phyloP scores from a whole-genome alignment of 2,797 vertebrate genomes.

The Champsocephalus gunnari region DNA sequence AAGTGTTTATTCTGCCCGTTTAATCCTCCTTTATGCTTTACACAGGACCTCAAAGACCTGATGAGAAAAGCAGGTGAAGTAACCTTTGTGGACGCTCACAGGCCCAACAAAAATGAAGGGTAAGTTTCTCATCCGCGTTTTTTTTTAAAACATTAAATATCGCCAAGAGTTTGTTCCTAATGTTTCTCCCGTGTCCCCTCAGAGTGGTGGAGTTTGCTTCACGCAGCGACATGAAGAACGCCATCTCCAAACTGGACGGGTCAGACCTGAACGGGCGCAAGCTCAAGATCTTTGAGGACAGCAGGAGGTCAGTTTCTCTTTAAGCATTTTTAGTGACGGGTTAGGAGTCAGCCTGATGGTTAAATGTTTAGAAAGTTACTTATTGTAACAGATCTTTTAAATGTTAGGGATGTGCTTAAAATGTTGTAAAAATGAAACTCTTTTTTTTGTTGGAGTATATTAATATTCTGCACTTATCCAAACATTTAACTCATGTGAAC shows the following conservation, averaged over 20 bases:
- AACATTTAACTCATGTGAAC: no score
- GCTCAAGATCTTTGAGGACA: conserved; percentile 92
- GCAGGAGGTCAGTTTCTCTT: conserved; percentile 83
- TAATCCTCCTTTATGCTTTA: conserved; percentile 75
- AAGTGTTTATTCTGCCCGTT: conserved; percentile 18
- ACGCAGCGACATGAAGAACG: conserved; percentile 94
- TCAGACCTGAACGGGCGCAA: conserved; percentile 93
- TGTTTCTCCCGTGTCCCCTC: neutral
- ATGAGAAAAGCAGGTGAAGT: conserved; percentile 97
- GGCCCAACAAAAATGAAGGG: conserved; percentile 95
- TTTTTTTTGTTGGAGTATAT: no score
- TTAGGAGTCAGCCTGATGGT: no score
- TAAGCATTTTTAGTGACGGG: neutral
- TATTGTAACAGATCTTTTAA: no score
- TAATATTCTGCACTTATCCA: no score
- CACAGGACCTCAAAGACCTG: conserved; percentile 95
- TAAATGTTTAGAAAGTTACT: no score
- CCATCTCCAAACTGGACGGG: conserved; percentile 92
- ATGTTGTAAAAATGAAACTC: no score
- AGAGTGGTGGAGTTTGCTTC: conserved; percentile 96
- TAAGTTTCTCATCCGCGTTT: conserved; percentile 49
- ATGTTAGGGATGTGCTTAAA: no score
- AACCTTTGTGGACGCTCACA: conserved; percentile 95
- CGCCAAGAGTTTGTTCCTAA: neutral
- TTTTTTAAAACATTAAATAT: rapidly evolving